phyloP scores from a whole-genome alignment of 1,140 invertebrate species.

The Neodiprion fabricii region DNA sequence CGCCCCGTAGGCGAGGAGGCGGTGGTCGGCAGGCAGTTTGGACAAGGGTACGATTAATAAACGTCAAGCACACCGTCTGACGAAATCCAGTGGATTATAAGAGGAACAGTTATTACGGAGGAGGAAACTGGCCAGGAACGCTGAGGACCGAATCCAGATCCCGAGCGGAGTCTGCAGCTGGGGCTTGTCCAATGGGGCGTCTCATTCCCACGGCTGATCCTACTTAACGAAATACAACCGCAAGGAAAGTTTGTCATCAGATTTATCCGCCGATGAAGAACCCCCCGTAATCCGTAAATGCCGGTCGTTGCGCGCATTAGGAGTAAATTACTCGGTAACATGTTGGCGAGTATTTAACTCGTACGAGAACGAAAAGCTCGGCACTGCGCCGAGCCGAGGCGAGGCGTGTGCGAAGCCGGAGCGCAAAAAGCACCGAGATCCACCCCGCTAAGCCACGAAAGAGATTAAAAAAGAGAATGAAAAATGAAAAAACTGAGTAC shows the following conservation, averaged over 20 bases:
- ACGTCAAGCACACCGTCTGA: neutral
- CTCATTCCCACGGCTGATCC: slow-evolving; percentile 3
- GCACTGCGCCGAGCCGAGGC: neutral
- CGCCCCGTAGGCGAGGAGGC: neutral
- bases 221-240: neutral
- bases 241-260: slow-evolving; percentile 5
- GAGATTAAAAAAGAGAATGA: neutral
- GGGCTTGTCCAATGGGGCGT: neutral
- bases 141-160: neutral
- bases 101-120: neutral
- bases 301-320: neutral
- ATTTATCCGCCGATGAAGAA: neutral
- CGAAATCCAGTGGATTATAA: slow-evolving; percentile 7
- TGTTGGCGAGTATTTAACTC: too few species aligned
- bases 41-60: neutral
- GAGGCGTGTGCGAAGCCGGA: neutral
- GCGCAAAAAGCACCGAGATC: too few species aligned
- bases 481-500: neutral
- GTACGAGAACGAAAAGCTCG: neutral
- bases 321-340: too few species aligned
- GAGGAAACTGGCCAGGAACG: neutral
- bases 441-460: neutral
- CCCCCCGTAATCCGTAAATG: neutral
- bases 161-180: neutral
- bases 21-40: neutral